These are phyloP conservation scores for Styela plicata DNA, from an alignment of 23 tunicate species.

Conservation along the genomic window DNA sequence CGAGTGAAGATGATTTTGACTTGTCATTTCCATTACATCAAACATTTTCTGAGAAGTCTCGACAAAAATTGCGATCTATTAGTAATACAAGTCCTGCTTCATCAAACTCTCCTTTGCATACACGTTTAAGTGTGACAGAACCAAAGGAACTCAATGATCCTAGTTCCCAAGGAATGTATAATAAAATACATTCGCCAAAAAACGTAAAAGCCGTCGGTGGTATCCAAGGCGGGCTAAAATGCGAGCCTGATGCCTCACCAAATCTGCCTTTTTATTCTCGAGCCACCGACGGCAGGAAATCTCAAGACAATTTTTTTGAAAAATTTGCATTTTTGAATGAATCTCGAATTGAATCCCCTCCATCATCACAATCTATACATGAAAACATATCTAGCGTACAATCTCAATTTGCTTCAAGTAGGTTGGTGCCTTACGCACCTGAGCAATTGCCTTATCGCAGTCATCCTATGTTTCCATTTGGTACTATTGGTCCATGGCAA, in stretches of 20 bases:
- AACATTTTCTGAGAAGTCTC: neutral
- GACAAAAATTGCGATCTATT: constrained; percentile 18
- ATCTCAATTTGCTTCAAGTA: neutral
- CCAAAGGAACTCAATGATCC: no score
- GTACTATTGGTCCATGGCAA: constrained; percentile 4
- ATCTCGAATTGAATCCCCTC: neutral
- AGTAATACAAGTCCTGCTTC: constrained; percentile 3
- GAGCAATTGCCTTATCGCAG: constrained; percentile 19
- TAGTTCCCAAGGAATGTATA: neutral
- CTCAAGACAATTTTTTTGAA: constrained; percentile 24
- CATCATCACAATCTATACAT: neutral
- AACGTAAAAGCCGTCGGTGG: constrained; percentile 83
- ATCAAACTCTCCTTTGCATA: neutral
- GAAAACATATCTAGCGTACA: neutral
- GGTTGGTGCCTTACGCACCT: neutral
- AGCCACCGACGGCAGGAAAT: constrained; percentile 54
- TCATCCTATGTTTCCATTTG: constrained; percentile 10
- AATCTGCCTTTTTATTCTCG: neutral
- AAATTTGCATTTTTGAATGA: constrained; percentile 4
- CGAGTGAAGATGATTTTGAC: constrained; percentile 32
- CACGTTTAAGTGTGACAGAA: neutral
- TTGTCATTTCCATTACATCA: neutral
- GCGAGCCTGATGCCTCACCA: neutral
- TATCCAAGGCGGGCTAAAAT: constrained; percentile 40
- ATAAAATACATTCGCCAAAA: constrained; percentile 30